Evolutionary conservation across 2,888 invertebrate species (phyloP), one percentile per base, ranked within the genome.

Genomic region (Phasia obesa): DNA sequence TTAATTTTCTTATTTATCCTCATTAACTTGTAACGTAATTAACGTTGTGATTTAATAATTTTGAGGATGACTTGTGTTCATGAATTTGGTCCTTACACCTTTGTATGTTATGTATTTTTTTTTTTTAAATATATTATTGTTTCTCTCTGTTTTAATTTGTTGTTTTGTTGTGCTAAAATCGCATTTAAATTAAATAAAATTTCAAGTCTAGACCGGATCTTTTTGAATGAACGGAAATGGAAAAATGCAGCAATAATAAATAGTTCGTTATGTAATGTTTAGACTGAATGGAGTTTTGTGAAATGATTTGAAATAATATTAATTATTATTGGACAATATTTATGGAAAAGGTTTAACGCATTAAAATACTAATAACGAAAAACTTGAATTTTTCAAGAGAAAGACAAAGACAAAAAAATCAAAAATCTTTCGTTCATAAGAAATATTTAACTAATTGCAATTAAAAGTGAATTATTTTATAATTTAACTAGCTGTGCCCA

Each of bases 201-300:
- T 78, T 57, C 38, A 55, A 75, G 82, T 83, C 82, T 83, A 83
- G 82, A 83, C 82, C 82, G 82, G 82, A 83, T 70, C 64, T 59
- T 53, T 49, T 55, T 25, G n/a, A 62, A 53, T 23, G 59, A 78
- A 64, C 74, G 82, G 82, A 78, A 82, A 82, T 70, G 78, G 38
- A 64, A 78, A 67, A 57, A 74, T 74, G 25, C 49, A 35, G 47
- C 70, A 51, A 70, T 65, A 70, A 15, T 2, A 38, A 38, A 38
- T 38, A 38, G 38, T 7, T 31, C 38, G 38, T 19, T 9, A 57
- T 42, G 62, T 55, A 47, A 17, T 44, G 55, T 62, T 25, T n/a
- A 38, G n/a, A 23, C 25, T 65, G 4, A 51, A 35, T 17, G 2
- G n/a, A 27, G 53, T 53, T 15, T 53, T 6, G 13, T 2, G 3